Base-by-base conservation (phyloP, 2,113 vertebrate species). In the Morone chrysops region DNA sequence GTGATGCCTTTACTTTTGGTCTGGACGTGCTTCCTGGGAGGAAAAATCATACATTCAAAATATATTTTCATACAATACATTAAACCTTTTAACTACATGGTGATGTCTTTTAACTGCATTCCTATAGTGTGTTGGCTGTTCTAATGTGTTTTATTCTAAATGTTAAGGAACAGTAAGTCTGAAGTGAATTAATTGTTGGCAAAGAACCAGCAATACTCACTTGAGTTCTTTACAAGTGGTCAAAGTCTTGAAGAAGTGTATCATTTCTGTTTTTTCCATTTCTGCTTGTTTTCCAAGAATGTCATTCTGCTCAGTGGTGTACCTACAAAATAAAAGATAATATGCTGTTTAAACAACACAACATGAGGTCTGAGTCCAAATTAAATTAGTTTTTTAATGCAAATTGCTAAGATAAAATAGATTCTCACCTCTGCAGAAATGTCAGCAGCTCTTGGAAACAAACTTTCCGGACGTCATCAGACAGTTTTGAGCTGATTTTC, bases 391-490 rank as follows among this genome's bases (percentile, higher is more conserved):
- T 31, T 31, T 31, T 31, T 31, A 31, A 31, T 31, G 31, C 31
- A 31, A 31, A 11, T 48, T 65, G n/a, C n/a, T 54, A 1, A 50
- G 9, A 6, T 14, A 1, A 12, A 47, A 38, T 1, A 4, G 40
- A 69, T 76, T 41, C 82, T 77, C 47, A 94, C 94, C 51, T 90
- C 12, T 45, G 0, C 41, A 92, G 67, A 66, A 94, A 93, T 0
- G 0, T 2, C 54, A 60, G 81, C 77, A 95, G 90, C 87, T 92
- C 90, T 20, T 74, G 17, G 47, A 83, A 87, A 70, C 93, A 95
- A 53, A 93, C 31, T 2, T 40, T 45, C 43, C 45, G 48, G 0
- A 93, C 68, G 0, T 8, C 0, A 16, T 22, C 0, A 4, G 13
- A 60, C 40, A 95, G 59, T 1, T 3, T 18, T 0, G 57, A 2